Evolutionary conservation across 2,797 vertebrate genomes (phyloP).

Genomic region (Lemur catta): DNA sequence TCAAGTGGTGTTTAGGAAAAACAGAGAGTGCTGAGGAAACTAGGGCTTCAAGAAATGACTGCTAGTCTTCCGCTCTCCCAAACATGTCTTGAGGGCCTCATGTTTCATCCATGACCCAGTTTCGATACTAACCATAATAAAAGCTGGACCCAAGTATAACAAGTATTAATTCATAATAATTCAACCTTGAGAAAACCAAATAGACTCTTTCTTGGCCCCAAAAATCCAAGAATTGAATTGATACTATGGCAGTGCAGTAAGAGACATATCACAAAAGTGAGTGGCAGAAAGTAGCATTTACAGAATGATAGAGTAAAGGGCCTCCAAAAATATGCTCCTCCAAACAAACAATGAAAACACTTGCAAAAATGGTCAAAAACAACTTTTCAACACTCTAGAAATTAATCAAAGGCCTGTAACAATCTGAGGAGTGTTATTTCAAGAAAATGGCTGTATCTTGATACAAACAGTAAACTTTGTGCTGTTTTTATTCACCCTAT

Average conservation of each 20-base stretch:
- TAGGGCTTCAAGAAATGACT: background rate
- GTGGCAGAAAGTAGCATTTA: background rate
- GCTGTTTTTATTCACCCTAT: background rate
- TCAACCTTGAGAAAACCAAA: conserved; percentile 71
- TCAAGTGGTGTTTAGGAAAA: background rate
- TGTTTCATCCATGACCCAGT: background rate
- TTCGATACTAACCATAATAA: background rate
- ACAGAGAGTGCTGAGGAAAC: background rate
- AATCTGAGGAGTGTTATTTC: background rate
- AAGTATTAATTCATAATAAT: conserved; percentile 75
- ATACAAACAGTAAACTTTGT: background rate
- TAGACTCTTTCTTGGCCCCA: conserved; percentile 34
- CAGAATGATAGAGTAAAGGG: background rate
- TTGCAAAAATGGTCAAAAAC: background rate
- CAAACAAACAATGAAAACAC: background rate
- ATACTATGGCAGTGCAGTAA: conserved; percentile 33
- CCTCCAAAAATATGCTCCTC: background rate
- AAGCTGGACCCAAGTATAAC: conserved; percentile 53
- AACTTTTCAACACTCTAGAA: background rate
- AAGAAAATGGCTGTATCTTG: background rate
- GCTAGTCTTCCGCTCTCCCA: background rate
- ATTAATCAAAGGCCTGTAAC: background rate
- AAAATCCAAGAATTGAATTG: conserved; percentile 66
- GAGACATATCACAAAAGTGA: conserved; percentile 50
- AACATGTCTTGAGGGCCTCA: background rate